phyloP scores from a whole-genome alignment of 1,140 invertebrate species.

The silkworm (Bombyx mori) region DNA sequence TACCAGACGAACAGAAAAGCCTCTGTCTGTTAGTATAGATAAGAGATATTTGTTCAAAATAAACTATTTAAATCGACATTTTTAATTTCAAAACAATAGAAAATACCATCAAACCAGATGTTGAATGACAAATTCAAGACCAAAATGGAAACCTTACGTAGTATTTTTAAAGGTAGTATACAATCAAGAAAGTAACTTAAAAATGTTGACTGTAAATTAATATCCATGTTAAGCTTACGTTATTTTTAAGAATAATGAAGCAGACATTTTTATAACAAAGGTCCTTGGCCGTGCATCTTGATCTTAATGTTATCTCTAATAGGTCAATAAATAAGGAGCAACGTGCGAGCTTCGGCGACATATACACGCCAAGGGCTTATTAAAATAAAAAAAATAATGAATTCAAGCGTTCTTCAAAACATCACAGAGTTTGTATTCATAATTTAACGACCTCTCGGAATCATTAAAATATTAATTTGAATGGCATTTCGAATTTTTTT shows the following conservation, averaged over 20 bases:
- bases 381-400: conserved; percentile 53
- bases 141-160: too few relatives aligned
- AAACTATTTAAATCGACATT: too few relatives aligned
- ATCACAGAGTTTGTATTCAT: conserved; percentile 40
- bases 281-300: conserved; percentile 69
- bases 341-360: conserved; percentile 69
- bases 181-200: too few relatives aligned
- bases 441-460: conserved; percentile 24
- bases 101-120: too few relatives aligned
- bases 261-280: conserved; percentile 71
- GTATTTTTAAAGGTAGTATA: too few relatives aligned
- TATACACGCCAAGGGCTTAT: conserved; percentile 54
- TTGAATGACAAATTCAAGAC: too few relatives aligned
- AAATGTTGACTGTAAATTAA: too few relatives aligned
- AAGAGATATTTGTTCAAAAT: too few relatives aligned
- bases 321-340: conserved; percentile 69
- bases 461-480: conserved; percentile 17
- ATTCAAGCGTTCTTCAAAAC: conserved; percentile 49
- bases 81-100: too few relatives aligned
- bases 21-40: too few relatives aligned
- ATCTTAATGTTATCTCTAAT: conserved; percentile 72
- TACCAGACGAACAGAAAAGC: too few relatives aligned
- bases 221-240: conserved; percentile 41
- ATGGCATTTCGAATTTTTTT: background rate
- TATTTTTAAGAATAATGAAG: conserved; percentile 68